These are phyloP conservation scores for Ephialtes manifestator DNA, from an alignment of 2,888 invertebrate genomes.

Conservation along the genomic window DNA sequence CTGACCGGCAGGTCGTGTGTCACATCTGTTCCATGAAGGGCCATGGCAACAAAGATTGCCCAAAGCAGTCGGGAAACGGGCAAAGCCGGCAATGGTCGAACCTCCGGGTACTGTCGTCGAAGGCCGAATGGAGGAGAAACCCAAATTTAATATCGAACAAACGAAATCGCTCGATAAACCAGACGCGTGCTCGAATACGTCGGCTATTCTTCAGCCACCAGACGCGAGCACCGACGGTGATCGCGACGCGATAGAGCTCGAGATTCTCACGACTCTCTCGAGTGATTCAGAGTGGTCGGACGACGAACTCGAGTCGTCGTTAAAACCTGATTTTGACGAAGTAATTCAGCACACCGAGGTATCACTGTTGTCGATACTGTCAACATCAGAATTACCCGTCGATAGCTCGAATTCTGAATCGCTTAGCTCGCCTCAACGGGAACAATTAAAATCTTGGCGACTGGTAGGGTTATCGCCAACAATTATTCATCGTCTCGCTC, in stretches of 20 bases:
- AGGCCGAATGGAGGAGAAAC: conserved; percentile 30
- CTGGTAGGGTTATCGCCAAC: conserved; percentile 4
- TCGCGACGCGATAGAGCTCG: not conserved
- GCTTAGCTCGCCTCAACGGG: not conserved
- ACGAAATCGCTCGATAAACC: conserved; percentile 4
- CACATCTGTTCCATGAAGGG: conserved; percentile 27
- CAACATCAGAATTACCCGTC: not conserved
- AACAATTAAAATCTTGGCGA: conserved; percentile 34
- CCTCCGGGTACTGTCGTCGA: conserved; percentile 25
- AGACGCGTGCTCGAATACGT: not conserved
- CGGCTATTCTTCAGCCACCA: not conserved
- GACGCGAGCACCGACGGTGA: not conserved
- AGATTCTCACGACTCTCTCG: not conserved
- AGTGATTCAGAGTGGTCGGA: conserved; percentile 6
- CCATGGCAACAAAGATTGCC: conserved; percentile 48
- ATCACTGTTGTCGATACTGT: not conserved
- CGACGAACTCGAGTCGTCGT: not conserved
- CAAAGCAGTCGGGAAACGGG: conserved; percentile 47
- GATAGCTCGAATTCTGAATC: not conserved
- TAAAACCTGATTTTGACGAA: not conserved
- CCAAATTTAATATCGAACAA: not conserved
- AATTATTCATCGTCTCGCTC: conserved; percentile 1
- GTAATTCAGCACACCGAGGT: not conserved
- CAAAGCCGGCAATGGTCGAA: conserved; percentile 29
- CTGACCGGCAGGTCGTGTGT: conserved; percentile 47